These are phyloP conservation scores for Kuschelorhynchus macadamiae DNA, from an alignment of 2,888 invertebrate species.

Conservation along the genomic window DNA sequence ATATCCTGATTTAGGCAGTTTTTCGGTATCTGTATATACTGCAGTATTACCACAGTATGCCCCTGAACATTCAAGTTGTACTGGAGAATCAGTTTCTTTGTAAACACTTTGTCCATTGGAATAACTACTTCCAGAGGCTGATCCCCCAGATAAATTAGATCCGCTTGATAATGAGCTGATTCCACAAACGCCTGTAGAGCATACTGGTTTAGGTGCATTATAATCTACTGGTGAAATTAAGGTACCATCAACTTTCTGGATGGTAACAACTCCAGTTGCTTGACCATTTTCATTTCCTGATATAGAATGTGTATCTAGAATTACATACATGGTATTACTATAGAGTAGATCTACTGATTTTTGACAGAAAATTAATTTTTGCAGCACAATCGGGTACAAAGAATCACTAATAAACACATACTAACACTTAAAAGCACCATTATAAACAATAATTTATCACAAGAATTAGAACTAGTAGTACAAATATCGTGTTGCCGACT, in stretches of 20 bases:
- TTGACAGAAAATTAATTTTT: not conserved
- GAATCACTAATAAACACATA: too few relatives aligned
- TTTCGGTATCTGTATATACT: slow-evolving; percentile 22
- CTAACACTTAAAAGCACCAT: too few relatives aligned
- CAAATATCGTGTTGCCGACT: too few relatives aligned
- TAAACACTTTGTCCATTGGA: not conserved
- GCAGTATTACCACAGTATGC: slow-evolving; percentile 20
- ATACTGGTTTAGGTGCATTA: slow-evolving; percentile 14
- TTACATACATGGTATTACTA: not conserved
- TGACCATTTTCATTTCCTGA: slow-evolving; percentile 11
- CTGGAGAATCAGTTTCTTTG: not conserved
- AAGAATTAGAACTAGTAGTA: too few relatives aligned
- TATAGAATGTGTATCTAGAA: slow-evolving; percentile 2
- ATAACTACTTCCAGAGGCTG: slow-evolving; percentile 11
- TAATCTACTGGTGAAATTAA: slow-evolving; percentile 19
- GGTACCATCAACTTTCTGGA: slow-evolving; percentile 46
- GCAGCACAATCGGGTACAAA: too few relatives aligned
- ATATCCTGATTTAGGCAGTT: slow-evolving; percentile 6
- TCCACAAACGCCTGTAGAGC: slow-evolving; percentile 22
- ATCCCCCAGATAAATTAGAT: not conserved
- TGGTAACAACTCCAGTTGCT: slow-evolving; percentile 42
- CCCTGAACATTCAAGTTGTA: slow-evolving; percentile 15
- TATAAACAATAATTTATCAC: too few relatives aligned
- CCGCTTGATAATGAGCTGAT: slow-evolving; percentile 11
- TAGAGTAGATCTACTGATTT: not conserved